Base-by-base conservation (phyloP, 2,888 invertebrate genomes). In the Seladonia tumulorum region DNA sequence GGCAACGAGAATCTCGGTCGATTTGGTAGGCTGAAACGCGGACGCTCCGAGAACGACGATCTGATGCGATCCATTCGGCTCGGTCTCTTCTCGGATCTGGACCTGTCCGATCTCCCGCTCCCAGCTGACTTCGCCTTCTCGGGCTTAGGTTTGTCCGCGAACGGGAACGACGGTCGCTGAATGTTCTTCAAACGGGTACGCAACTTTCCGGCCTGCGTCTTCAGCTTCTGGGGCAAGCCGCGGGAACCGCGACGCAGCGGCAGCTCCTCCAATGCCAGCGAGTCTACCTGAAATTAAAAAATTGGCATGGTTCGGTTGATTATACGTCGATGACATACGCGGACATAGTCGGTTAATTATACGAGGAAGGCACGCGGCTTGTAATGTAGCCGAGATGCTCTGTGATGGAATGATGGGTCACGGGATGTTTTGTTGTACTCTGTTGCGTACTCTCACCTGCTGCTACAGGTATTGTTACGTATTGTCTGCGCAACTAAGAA, bases 191-290 rank as follows among this genome's bases (percentile, higher is more conserved):
- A 93, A 93, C 97, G 97, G 0, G 96, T 96, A 94, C 97, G 97
- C 47, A 98, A 94, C 94, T 97, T 97, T 47, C 97, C 97, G 25
- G 98, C 97, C 94, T 97, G 97, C 63, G 95, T 96, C 90, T 96
- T 97, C 74, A 98, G 91, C 89, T 97, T 97, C 57, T 97, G 96
- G 90, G 93, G 94, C 78, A 94, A 82, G 74, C 93, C 93, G 57
- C 93, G 91, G 25, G 93, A 93, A 74, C 93, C 93, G 73, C 88
- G 92, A 42, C 79, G 93, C 68, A 90, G 91, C 74, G 92, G 91
- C 74, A 91, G 82, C 80, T 97, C 96, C 94, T 97, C 97, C 90
- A 97, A 95, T 86, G 96, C 96, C 87, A 96, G 96, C 76, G 97
- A 96, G 94, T 97, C 97, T 85, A 97, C 96, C 94, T 95, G 90